Evolutionary conservation across 2,888 invertebrate genomes (phyloP).

Genomic region (Thymelicus acteon): DNA sequence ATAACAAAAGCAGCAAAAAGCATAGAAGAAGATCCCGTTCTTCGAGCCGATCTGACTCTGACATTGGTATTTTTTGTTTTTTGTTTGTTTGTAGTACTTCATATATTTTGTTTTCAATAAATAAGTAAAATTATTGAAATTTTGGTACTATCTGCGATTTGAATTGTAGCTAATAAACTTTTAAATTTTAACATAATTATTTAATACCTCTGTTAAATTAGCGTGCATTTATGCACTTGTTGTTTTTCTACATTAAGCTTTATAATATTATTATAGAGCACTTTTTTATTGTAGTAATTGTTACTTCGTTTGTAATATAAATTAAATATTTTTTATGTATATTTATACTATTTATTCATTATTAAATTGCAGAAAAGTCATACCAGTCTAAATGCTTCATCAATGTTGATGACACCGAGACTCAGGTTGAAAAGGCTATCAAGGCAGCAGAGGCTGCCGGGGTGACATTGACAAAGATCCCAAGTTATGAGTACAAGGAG

Average conservation of each 20-base stretch:
- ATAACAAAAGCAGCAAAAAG: conserved; percentile 63
- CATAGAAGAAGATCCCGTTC: conserved; percentile 63
- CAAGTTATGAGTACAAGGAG: conserved; percentile 79
- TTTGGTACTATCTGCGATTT: too few relatives aligned
- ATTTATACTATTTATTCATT: conserved; percentile 1
- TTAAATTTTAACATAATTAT: too few relatives aligned
- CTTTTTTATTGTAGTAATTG: too few relatives aligned
- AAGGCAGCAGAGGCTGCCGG: conserved; percentile 81
- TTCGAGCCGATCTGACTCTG: conserved; percentile 70
- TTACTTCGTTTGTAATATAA: background rate
- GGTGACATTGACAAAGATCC: conserved; percentile 79
- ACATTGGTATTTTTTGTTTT: conserved; percentile 59
- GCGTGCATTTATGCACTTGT: too few relatives aligned
- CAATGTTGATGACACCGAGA: conserved; percentile 73
- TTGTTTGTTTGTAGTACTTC: too few relatives aligned
- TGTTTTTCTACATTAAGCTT: too few relatives aligned
- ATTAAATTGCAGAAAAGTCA: conserved; percentile 41
- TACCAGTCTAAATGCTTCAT: conserved; percentile 50
- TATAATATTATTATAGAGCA: too few relatives aligned
- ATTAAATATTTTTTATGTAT: background rate
- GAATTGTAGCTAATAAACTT: too few relatives aligned
- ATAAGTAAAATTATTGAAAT: too few relatives aligned
- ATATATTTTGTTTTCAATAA: too few relatives aligned
- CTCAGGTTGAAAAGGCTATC: conserved; percentile 76
- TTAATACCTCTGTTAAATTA: too few relatives aligned